Evolutionary conservation across 2,797 vertebrate genomes (phyloP), one percentile per base, ranked within the genome.

Genomic region (Anguilla megastoma): DNA sequence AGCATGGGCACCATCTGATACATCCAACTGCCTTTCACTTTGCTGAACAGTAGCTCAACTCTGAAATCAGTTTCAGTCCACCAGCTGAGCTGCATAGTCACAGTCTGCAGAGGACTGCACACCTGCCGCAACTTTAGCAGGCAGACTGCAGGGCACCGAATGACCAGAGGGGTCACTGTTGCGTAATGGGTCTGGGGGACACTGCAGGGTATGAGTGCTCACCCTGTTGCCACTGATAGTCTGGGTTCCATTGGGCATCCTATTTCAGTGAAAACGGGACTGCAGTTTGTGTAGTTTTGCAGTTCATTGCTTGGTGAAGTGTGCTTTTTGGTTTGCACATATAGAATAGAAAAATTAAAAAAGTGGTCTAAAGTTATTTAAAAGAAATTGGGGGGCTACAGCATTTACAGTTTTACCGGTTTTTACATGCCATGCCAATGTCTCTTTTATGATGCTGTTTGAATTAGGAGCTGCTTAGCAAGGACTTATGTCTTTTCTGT

Each of bases 381-480:
- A 1, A 6, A 66, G 63, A 6, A 60, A 60, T 60, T 21, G 16
- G 16, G 4, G 16, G 16, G 16, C 16, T 1, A 4, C 14, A 12
- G 4, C 16, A 18, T 36, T 36, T 4, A 48, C 21, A 2, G 18
- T 24, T 45, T 36, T 79, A 21, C 24, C 1, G 2, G 33, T n/a
- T 84, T 84, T 84, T 10, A 8, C 8, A n/a, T 16, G 27, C 24
- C n/a, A 30, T 12, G 24, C n/a, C 21, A 80, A 54, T 16, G 48
- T 56, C 3, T 58, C 27, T 6, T 82, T 50, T 27, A 30, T 14
- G 12, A 58, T 6, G 30, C 52, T 2, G 88, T 91, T 84, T 92
- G 83, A 84, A 66, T 92, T 88, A 90, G 69, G 87, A 90, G 94
- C 95, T 95, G 93, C 94, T 85, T 94, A 90, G 95, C 94, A 95